Evolutionary conservation across 2,113 vertebrate genomes (phyloP).

Genomic region (Leucosticte australis): DNA sequence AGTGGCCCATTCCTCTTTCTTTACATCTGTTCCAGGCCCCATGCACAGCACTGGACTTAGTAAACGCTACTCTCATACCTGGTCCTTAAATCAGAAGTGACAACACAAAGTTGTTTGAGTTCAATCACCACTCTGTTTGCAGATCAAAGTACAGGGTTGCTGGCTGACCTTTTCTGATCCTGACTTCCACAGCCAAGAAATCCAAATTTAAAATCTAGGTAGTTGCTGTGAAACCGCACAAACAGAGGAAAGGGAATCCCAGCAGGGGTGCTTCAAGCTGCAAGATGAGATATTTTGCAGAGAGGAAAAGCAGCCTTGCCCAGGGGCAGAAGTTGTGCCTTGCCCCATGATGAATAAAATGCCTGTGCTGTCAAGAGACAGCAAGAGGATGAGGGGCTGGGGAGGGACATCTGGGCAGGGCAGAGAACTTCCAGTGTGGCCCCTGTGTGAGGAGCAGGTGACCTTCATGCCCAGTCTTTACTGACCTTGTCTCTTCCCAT

Average conservation of each 20-base stretch:
- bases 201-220: background rate
- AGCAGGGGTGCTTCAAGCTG: background rate
- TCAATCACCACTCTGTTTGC: background rate
- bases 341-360: background rate
- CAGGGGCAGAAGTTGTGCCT: rapidly evolving
- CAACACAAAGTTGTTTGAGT: background rate
- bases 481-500: background rate
- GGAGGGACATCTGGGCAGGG: background rate
- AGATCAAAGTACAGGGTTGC: background rate
- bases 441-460: background rate
- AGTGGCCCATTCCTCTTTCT: background rate
- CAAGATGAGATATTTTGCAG: background rate
- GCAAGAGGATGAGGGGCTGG: background rate
- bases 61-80: background rate
- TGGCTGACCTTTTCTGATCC: background rate
- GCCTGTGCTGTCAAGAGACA: background rate
- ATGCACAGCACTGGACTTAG: background rate
- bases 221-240: background rate
- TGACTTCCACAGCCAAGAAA: background rate
- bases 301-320: background rate
- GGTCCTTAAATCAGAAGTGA: background rate
- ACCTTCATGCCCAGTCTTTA: background rate
- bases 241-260: background rate
- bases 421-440: background rate
- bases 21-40: background rate